These are phyloP conservation scores for Philereme vetulata DNA, from an alignment of 2,888 invertebrate species.

Conservation along the genomic window DNA sequence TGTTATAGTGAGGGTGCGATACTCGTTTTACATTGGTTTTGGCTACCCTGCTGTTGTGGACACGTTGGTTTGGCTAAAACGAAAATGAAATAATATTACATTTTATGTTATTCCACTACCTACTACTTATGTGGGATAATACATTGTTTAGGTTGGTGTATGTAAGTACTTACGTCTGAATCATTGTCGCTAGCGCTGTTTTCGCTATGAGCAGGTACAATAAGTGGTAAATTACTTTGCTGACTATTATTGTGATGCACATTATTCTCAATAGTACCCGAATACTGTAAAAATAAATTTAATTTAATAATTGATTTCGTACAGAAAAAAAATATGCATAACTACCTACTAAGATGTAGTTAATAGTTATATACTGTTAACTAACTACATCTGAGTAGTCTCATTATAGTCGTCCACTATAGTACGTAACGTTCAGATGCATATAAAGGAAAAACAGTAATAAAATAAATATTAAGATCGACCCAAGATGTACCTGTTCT, in stretches of 20 bases:
- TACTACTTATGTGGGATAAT: too few relatives aligned
- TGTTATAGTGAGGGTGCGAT: constrained; percentile 12
- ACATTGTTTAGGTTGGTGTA: too few relatives aligned
- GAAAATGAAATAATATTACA: constrained; percentile 4
- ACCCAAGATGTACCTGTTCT: constrained; percentile 46
- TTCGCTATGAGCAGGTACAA: constrained; percentile 39
- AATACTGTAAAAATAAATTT: constrained; percentile 28
- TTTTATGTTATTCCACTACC: too few relatives aligned
- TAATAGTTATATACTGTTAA: too few relatives aligned
- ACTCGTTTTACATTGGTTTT: constrained; percentile 13
- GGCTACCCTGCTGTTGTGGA: constrained; percentile 15
- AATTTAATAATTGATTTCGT: not conserved
- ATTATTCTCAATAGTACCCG: constrained; percentile 17
- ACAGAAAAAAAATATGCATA: not conserved
- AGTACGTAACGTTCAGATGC: too few relatives aligned
- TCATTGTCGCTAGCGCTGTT: constrained; percentile 49
- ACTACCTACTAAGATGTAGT: not conserved
- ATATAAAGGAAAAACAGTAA: too few relatives aligned
- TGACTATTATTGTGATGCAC: constrained; percentile 22
- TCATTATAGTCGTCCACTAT: too few relatives aligned
- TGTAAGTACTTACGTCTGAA: constrained; percentile 39
- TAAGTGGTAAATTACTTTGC: constrained; percentile 33
- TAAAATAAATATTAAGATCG: too few relatives aligned
- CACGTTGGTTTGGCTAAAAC: constrained; percentile 15
- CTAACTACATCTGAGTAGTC: too few relatives aligned